Percentiles rank a stretch among this genome's conserved stretches.
These are phyloP conservation scores for Drosophila subsilvestris DNA, from an alignment of 2,888 invertebrate species.

Conservation along the genomic window DNA sequence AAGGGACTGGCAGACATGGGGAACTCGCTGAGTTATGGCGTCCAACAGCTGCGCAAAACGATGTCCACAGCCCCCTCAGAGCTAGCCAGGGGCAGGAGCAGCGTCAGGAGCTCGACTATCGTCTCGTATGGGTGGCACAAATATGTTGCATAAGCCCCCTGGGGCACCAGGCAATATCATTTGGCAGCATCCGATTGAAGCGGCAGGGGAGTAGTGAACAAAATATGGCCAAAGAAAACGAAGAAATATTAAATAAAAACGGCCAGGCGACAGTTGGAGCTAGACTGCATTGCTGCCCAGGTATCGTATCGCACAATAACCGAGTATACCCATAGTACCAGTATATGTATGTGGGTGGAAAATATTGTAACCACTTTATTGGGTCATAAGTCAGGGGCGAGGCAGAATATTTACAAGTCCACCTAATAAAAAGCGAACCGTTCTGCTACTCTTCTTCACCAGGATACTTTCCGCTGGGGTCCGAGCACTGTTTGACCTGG, in stretches of 20 bases:
- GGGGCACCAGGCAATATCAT: conserved; percentile 44
- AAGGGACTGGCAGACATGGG: conserved; percentile 18
- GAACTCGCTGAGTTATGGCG: conserved; percentile 71
- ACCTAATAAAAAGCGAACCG: conserved; percentile 6
- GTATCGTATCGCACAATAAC: conserved; percentile 14
- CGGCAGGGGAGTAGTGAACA: conserved; percentile 11
- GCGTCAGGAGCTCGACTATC: conserved; percentile 16
- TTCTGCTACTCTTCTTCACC: conserved; percentile 77
- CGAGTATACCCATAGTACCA: conserved; percentile 23
- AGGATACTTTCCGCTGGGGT: conserved; percentile 93
- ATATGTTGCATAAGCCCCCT: conserved; percentile 59
- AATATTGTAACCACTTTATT: conserved; percentile 58
- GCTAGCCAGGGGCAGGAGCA: neutral
- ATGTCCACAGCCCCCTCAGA: conserved; percentile 24
- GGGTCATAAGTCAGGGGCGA: conserved; percentile 33
- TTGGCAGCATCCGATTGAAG: conserved; percentile 27
- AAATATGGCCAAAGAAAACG: conserved; percentile 38
- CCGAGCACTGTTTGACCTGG: conserved; percentile 96
- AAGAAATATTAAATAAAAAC: conserved; percentile 57
- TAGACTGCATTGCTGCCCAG: conserved; percentile 25
- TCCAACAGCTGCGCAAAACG: conserved; percentile 73
- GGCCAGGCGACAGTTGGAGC: conserved; percentile 53
- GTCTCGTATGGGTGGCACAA: conserved; percentile 38
- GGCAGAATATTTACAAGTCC: conserved; percentile 40
- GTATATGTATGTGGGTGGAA: conserved; percentile 42